A percentile compares a stretch with the other conserved stretches of the same genome.
phyloP scores from a whole-genome alignment of 1,140 invertebrate species.

The Oreohelix idahoensis region DNA sequence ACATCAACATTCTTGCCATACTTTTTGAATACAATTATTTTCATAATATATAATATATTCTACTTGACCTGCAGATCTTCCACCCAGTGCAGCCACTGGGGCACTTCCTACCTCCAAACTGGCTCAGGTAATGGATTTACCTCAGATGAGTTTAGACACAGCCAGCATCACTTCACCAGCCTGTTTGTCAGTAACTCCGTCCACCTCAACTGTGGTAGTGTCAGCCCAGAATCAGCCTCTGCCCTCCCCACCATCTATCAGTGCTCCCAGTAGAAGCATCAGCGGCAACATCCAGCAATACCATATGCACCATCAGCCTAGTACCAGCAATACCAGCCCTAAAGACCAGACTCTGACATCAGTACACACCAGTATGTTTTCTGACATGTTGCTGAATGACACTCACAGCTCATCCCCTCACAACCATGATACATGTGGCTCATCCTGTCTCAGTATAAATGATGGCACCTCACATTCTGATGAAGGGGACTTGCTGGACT shows the following conservation, averaged over 20 bases:
- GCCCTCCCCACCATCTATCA: neutral
- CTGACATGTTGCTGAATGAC: slow-evolving; percentile 1
- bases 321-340: slow-evolving; percentile 24
- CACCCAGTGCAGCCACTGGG: slow-evolving; percentile 87
- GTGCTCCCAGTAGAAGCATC: no score
- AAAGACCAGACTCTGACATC: slow-evolving; percentile 29
- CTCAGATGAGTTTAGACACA: slow-evolving; percentile 21
- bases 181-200: slow-evolving; percentile 33
- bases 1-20: no score
- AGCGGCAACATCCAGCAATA: no score
- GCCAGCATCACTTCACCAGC: neutral
- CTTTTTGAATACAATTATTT: no score
- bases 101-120: slow-evolving; percentile 79
- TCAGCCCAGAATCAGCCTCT: slow-evolving; percentile 16
- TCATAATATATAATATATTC: no score
- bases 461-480: slow-evolving; percentile 22
- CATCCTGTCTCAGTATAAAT: slow-evolving; percentile 1
- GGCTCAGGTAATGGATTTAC: slow-evolving; percentile 62
- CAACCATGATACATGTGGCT: neutral
- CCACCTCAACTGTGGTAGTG: slow-evolving; percentile 28
- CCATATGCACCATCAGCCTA: no score
- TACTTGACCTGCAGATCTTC: slow-evolving; percentile 79
- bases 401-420: neutral
- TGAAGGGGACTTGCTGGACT: slow-evolving; percentile 59
- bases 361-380: slow-evolving; percentile 22